Evolutionary conservation across 1,140 invertebrate genomes (phyloP).

Genomic region (Nasonia vitripennis): DNA sequence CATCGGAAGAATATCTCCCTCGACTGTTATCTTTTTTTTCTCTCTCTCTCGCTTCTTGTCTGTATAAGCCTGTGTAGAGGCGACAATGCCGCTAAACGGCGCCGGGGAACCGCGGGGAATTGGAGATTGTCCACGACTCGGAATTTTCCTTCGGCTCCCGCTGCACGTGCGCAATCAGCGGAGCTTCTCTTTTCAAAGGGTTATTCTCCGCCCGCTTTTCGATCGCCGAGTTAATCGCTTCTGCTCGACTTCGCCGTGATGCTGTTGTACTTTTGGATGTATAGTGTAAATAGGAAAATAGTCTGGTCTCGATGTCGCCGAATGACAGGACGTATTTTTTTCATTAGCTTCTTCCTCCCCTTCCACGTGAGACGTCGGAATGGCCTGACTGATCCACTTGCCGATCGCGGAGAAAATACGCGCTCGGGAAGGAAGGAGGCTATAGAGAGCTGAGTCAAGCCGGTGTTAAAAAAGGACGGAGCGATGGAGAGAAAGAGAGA

Average conservation of each 20-base stretch:
- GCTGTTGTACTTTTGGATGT: background rate
- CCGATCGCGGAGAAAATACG: conserved; percentile 54
- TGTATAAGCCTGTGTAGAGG: background rate
- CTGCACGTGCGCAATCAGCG: background rate
- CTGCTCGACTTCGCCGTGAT: background rate
- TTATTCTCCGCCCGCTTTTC: background rate
- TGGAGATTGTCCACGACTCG: background rate
- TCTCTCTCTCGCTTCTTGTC: background rate
- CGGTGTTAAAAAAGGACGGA: conserved; percentile 7
- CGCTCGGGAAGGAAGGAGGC: background rate
- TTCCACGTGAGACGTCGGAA: conserved; percentile 24
- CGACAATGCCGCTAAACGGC: conserved; percentile 69
- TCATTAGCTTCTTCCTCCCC: conserved; percentile 56
- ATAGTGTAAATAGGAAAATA: background rate
- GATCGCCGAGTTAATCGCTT: conserved; percentile 13
- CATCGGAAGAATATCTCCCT: conserved; percentile 27
- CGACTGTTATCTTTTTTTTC: background rate
- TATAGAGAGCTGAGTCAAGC: conserved; percentile 17
- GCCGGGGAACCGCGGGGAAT: conserved; percentile 52
- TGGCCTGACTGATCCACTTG: conserved; percentile 60
- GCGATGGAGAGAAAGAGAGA: conserved; percentile 4
- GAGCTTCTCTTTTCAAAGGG: conserved; percentile 32
- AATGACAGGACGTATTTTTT: conserved; percentile 63
- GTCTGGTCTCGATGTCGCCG: conserved; percentile 9
- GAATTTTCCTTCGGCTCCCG: background rate